These are phyloP conservation scores for Mesitornis unicolor DNA, from an alignment of 2,113 vertebrate species.

Conservation along the genomic window DNA sequence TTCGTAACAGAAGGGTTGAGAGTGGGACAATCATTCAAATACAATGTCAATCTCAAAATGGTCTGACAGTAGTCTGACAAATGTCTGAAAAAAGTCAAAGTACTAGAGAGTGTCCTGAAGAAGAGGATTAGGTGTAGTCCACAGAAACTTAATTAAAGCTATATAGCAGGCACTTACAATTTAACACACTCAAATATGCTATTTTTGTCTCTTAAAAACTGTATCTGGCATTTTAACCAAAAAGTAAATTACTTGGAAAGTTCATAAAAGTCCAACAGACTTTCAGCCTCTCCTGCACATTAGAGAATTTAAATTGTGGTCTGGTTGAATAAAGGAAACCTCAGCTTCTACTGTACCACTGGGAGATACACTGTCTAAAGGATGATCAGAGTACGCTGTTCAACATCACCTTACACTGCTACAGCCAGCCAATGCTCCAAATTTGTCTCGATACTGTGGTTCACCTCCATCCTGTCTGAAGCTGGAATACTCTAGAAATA, in stretches of 20 bases:
- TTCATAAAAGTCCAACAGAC: background rate
- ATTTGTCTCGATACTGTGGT: background rate
- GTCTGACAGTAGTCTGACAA: too few species aligned
- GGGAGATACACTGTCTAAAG: background rate
- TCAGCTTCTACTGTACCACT: background rate
- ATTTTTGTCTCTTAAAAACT: background rate
- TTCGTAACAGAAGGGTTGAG: background rate
- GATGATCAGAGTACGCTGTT: background rate
- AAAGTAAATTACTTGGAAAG: background rate
- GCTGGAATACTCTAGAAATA: background rate
- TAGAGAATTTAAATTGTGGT: background rate
- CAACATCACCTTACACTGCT: background rate
- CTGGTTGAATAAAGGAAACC: background rate
- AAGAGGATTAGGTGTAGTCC: background rate
- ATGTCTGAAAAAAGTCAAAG: background rate
- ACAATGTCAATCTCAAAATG: too few species aligned
- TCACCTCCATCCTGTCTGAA: background rate
- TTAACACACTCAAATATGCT: background rate
- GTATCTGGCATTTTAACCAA: background rate
- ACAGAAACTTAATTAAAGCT: background rate
- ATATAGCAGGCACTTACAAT: background rate
- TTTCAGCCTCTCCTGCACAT: background rate
- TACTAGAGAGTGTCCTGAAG: background rate
- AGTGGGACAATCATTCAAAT: background rate
- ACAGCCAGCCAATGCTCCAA: background rate